Conservation (phyloP, 2,888 invertebrate species). For the Drosophila subquinaria region DNA sequence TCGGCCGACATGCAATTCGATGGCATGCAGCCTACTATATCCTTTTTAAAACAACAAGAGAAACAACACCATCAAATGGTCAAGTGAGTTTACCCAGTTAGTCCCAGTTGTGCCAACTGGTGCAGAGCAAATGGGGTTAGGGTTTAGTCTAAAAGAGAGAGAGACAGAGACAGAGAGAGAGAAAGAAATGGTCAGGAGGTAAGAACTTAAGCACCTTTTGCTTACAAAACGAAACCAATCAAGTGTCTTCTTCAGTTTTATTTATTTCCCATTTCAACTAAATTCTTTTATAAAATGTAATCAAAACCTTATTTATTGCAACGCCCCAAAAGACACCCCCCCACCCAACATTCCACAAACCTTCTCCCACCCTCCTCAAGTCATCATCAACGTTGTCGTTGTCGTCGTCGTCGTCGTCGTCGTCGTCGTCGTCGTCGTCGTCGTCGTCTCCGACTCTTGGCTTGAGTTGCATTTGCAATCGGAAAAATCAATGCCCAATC, state of each 20-base stretch:
- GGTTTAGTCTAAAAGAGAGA: not conserved
- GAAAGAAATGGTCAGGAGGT: not conserved
- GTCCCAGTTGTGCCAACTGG: slow-evolving; percentile 39
- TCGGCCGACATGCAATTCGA: slow-evolving; percentile 95
- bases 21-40: slow-evolving; percentile 97
- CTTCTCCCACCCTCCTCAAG: slow-evolving; percentile 46
- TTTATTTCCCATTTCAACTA: slow-evolving; percentile 77
- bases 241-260: slow-evolving; percentile 83
- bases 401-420: slow-evolving; percentile 63
- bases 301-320: slow-evolving; percentile 83
- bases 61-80: slow-evolving; percentile 58
- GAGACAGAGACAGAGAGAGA: not conserved
- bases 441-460: slow-evolving; percentile 63
- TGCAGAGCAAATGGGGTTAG: slow-evolving; percentile 33
- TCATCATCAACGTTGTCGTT: slow-evolving; percentile 59
- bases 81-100: slow-evolving; percentile 69
- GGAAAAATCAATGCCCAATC: slow-evolving; percentile 78
- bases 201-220: slow-evolving; percentile 65
- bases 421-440: slow-evolving; percentile 54
- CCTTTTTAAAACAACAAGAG: slow-evolving; percentile 90
- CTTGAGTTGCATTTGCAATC: slow-evolving; percentile 73
- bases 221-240: slow-evolving; percentile 83
- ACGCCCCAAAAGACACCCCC: slow-evolving; percentile 28
- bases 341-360: slow-evolving; percentile 9
- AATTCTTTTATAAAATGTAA: slow-evolving; percentile 82